Base-by-base conservation (phyloP, 2,113 vertebrate species). In the Rhinopomastus cyanomelas region DNA sequence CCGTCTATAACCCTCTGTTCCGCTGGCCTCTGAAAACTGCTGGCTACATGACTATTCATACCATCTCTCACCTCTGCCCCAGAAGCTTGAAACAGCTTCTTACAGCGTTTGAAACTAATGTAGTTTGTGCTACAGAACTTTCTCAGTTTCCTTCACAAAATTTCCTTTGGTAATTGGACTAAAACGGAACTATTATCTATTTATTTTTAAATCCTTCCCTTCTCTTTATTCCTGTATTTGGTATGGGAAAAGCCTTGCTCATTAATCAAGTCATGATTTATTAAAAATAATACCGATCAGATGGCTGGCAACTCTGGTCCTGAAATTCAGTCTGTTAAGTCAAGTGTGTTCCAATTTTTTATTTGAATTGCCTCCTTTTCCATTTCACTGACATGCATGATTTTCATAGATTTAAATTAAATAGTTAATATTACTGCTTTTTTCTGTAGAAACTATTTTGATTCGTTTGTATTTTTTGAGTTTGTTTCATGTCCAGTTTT, bases 361-460 rank as follows among this genome's bases (percentile, higher is more conserved):
- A 61, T 94, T 96, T 94, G 87, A 88, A 55, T 65, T 94, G 92
- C 93, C 81, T 86, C 34, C 69, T 88, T 93, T 95, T 95, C 85
- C 85, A 92, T 87, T 94, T 91, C 89, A 85, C 83, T 94, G 81
- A 30, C 88, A 88, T 95, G 83, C 76, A 78, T 95, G 84, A 55
- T 87, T 89, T 95, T 88, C 56, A 83, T 80, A 80, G 75, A 51
- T 93, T 95, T 93, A 51, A 96, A 89, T 95, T 91, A 59, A 87
- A 46, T 39, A 85, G 76, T 90, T 90, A 61, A 46, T 95, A 85
- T 68, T 92, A 67, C 46, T 85, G 51, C 17, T 53, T 91, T 87
- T 96, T 96, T 81, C 65, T 95, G 87, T 80, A 81, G 92, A 82
- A 91, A 87, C 48, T 48, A 30, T 95, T 97, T 96, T 94, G 59